A percentile compares a stretch with the other conserved stretches of the same genome.
Evolutionary conservation across 2,888 invertebrate genomes (phyloP).

Genomic region (Cinara cedri): DNA sequence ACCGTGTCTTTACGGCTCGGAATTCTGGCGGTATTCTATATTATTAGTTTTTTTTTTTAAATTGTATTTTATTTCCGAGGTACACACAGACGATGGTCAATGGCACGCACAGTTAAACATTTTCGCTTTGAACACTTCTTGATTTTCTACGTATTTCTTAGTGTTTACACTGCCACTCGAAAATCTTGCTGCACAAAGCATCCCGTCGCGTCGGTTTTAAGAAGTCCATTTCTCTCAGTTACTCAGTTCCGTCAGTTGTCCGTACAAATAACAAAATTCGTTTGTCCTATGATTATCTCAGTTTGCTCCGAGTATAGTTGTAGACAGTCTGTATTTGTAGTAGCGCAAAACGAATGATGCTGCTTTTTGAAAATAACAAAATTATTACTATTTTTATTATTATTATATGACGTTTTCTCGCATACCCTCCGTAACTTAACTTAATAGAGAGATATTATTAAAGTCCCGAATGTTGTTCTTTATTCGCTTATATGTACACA

Average conservation of each 20-base stretch:
- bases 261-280: conserved; percentile 1
- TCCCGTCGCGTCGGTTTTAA: not conserved
- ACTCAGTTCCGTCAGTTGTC: conserved; percentile 2
- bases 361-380: not conserved
- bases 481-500: not conserved
- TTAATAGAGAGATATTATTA: not conserved
- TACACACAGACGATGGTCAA: not conserved
- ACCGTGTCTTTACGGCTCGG: not conserved
- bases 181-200: conserved; percentile 26
- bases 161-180: conserved; percentile 4
- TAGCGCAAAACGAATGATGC: not conserved
- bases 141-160: conserved; percentile 7
- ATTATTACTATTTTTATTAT: too few relatives aligned
- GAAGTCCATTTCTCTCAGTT: conserved; percentile 1
- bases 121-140: not conserved
- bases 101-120: conserved; percentile 1
- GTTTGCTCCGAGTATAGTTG: too few relatives aligned
- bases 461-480: not conserved
- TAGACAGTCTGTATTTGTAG: not conserved
- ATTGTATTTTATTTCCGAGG: not conserved
- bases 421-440: not conserved
- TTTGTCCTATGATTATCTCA: not conserved
- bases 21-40: conserved; percentile 27
- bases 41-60: conserved; percentile 18
- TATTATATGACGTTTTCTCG: not conserved